Conservation (phyloP, 2,888 invertebrate species). For the Dicyrtomina minuta region DNA sequence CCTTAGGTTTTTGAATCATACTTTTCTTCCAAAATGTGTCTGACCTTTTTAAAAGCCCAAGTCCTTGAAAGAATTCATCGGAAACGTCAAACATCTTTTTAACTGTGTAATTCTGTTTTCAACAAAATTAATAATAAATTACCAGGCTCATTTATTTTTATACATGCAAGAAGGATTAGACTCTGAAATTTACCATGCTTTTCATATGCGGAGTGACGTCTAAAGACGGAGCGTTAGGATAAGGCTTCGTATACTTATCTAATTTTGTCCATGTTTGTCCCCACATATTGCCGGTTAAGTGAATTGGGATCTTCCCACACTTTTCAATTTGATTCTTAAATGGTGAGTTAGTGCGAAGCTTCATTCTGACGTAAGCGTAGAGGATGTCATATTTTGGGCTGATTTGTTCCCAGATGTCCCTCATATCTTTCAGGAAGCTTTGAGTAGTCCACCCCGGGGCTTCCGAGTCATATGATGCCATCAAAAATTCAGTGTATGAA, state of each 20-base stretch:
- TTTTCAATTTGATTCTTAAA: slow-evolving; percentile 53
- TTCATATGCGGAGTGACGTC: slow-evolving; percentile 79
- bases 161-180: too few relatives aligned
- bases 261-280: slow-evolving; percentile 74
- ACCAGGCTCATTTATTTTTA: too few relatives aligned
- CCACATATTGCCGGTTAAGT: slow-evolving; percentile 71
- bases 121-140: too few relatives aligned
- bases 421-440: slow-evolving; percentile 60
- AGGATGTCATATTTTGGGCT: slow-evolving; percentile 77
- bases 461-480: slow-evolving; percentile 72
- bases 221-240: slow-evolving; percentile 67
- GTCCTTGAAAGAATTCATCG: slow-evolving; percentile 78
- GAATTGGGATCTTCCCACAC: slow-evolving; percentile 54
- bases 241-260: slow-evolving; percentile 73
- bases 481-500: slow-evolving; percentile 63
- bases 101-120: slow-evolving; percentile 45
- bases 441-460: slow-evolving; percentile 55
- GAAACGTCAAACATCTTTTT: slow-evolving; percentile 58
- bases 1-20: slow-evolving; percentile 73
- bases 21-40: slow-evolving; percentile 84
- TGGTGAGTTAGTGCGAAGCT: slow-evolving; percentile 57
- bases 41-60: slow-evolving; percentile 77
- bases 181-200: slow-evolving; percentile 55
- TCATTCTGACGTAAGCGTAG: slow-evolving; percentile 76
- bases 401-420: slow-evolving; percentile 64